These are phyloP conservation scores for Microvelia longipes DNA, from an alignment of 1,140 invertebrate genomes.

Conservation along the genomic window DNA sequence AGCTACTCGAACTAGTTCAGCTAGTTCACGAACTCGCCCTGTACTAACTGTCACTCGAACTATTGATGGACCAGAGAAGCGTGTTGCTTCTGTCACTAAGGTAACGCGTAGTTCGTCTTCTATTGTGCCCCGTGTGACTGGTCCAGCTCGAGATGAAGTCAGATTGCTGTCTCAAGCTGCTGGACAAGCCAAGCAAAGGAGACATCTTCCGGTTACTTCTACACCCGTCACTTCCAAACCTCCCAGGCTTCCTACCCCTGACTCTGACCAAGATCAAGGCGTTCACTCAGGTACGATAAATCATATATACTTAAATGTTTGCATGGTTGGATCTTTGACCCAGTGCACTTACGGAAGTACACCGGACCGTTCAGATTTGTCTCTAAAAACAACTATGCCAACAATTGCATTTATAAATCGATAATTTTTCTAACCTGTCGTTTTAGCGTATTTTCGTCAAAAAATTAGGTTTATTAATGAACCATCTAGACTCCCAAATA, in stretches of 20 bases:
- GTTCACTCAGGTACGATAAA: conserved; percentile 1
- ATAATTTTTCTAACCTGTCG: too few relatives aligned
- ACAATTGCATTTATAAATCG: too few relatives aligned
- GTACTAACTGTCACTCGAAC: conserved; percentile 12
- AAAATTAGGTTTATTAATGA: too few relatives aligned
- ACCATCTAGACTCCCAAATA: too few relatives aligned
- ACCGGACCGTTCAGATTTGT: too few relatives aligned
- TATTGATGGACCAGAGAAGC: conserved; percentile 12
- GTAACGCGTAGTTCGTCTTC: conserved; percentile 4
- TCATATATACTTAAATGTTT: too few relatives aligned
- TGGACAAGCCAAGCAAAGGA: not conserved
- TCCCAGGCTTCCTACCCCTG: not conserved
- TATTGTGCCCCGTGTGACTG: conserved; percentile 9
- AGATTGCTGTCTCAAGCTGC: not conserved
- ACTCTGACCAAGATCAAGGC: not conserved
- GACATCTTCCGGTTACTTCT: not conserved
- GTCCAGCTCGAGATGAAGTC: conserved; percentile 17
- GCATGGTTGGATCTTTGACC: too few relatives aligned
- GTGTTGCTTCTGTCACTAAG: not conserved
- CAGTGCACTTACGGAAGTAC: too few relatives aligned
- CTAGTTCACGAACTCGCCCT: not conserved
- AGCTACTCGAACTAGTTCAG: not conserved
- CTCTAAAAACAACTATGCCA: too few relatives aligned
- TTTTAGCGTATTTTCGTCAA: too few relatives aligned
- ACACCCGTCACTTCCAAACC: not conserved